Base-by-base conservation (phyloP, 2,888 invertebrate species). In the Pomacea canaliculata region DNA sequence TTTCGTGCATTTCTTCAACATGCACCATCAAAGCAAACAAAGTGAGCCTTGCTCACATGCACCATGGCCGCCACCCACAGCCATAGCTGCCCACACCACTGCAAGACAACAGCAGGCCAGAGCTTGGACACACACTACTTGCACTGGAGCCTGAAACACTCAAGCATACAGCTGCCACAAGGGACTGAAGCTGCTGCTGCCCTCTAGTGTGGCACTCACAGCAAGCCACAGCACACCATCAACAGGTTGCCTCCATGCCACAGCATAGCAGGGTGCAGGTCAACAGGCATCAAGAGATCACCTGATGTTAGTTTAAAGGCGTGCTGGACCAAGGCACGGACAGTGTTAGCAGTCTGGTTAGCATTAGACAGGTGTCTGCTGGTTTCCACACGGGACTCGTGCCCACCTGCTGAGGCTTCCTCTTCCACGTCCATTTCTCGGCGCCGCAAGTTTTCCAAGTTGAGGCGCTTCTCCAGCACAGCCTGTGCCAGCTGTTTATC, bases 401-500 rank as follows among this genome's bases (percentile, higher is more conserved):
- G 51, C 72, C 83, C 85, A 71, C 84, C 84, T 70, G 85, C 83
- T 74, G 83, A 83, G 37, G 81, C 83, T 66, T 86, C 86, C 74
- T 87, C 86, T 62, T 86, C 86, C 19, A 85, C 86, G 78, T 87
- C 87, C 82, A 85, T 81, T 46, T 81, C 81, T 65, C 84, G 85
- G 12, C 86, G 84, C 4, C 88, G 84, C 49, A 87, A 78, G 77
- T 88, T 88, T 78, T 89, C 89, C 66, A 88, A 80, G 79, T 89
- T 90, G 83, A 89, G 85, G 23, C 87, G 83, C 67, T 85, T 86
- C 76, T 90, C 90, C 78, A 85, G 81, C 5, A 85, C 83, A 19
- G 85, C 80, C 63, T 85, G 84, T 13, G 83, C 79, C 72, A 83
- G 77, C 48, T 78, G 73, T 65, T 83, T 82, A 65, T 85, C 86